Evolutionary conservation across 2,113 vertebrate genomes (phyloP).

Genomic region (Sebastes schlegelii): DNA sequence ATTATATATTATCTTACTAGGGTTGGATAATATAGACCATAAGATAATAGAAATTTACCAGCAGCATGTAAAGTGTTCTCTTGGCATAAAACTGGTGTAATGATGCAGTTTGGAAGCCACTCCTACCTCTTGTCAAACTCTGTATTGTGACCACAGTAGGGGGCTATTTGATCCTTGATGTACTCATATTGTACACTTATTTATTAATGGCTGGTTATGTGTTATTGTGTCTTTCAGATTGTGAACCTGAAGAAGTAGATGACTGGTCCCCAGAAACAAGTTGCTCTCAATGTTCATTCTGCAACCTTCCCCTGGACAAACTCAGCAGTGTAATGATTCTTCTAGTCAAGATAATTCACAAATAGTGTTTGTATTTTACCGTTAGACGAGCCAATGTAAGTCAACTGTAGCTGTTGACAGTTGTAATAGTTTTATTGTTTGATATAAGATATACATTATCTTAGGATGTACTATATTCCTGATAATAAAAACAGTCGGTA

Average conservation of each 20-base stretch:
- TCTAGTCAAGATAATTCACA: background rate
- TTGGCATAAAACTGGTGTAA: background rate
- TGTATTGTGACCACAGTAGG: background rate
- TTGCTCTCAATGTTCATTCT: conserved; percentile 90
- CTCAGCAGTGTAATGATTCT: conserved; percentile 90
- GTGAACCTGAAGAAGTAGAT: conserved; percentile 96
- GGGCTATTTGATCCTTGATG: background rate
- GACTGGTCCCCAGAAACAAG: conserved; percentile 97
- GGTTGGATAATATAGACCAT: background rate
- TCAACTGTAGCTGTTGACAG: no score
- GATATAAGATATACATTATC: background rate
- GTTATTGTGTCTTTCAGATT: conserved; percentile 86
- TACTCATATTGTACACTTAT: background rate
- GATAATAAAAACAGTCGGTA: background rate
- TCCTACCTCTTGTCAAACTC: background rate
- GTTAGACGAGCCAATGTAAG: background rate
- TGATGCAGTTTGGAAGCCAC: background rate
- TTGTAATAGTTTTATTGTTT: background rate
- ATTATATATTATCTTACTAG: background rate
- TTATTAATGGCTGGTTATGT: conserved; percentile 1
- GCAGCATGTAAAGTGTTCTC: background rate
- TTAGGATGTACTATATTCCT: background rate
- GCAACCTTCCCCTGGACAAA: conserved; percentile 96
- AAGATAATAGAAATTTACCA: no score
- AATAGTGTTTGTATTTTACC: background rate